Evolutionary conservation across 2,888 invertebrate species (phyloP).

Genomic region (Synanthedon andrenaeformis): DNA sequence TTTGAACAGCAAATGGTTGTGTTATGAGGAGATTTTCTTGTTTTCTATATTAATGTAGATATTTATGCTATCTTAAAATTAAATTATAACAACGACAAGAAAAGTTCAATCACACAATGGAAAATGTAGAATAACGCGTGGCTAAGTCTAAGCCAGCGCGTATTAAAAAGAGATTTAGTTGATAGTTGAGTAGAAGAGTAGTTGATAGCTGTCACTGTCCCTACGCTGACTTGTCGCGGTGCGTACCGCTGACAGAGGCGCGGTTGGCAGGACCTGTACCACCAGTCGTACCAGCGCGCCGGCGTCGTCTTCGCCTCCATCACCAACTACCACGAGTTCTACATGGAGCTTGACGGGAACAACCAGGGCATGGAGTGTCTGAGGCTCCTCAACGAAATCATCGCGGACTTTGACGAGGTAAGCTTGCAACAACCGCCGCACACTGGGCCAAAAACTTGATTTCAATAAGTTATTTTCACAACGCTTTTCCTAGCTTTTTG

Average conservation of each 20-base stretch:
- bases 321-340: conserved; percentile 95
- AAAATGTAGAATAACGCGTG: too few relatives aligned
- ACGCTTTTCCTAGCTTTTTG: too few relatives aligned
- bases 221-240: conserved; percentile 14
- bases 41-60: too few relatives aligned
- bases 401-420: conserved; percentile 94
- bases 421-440: conserved; percentile 7
- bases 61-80: too few relatives aligned
- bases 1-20: too few relatives aligned
- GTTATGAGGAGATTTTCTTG: too few relatives aligned
- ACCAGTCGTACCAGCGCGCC: conserved; percentile 91
- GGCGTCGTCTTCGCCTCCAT: conserved; percentile 94
- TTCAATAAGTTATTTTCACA: too few relatives aligned
- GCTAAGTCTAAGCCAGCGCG: too few relatives aligned
- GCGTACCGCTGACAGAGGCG: conserved; percentile 14
- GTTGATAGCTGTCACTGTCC: conserved; percentile 18
- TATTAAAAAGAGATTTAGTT: too few relatives aligned
- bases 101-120: too few relatives aligned
- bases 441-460: too few relatives aligned
- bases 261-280: conserved; percentile 81
- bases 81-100: too few relatives aligned
- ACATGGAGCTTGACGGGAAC: conserved; percentile 91
- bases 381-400: conserved; percentile 89
- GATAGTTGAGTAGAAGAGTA: neutral
- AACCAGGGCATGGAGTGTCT: conserved; percentile 93